These are phyloP conservation scores for Gallinago paraguaiae DNA, from an alignment of 2,113 vertebrate genomes.

Conservation along the genomic window DNA sequence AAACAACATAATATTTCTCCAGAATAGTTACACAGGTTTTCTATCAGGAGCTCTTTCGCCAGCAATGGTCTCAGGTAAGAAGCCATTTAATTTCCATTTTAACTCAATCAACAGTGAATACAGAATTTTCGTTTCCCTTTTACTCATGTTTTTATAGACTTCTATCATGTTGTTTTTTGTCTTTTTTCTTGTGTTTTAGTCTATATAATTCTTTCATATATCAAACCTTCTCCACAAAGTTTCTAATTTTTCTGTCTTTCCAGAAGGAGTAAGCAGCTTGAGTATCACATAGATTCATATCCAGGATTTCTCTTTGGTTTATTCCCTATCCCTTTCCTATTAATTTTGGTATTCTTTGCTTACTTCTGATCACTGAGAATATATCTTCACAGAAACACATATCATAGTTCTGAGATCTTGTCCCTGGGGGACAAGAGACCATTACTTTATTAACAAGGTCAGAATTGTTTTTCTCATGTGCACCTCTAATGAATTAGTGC, in stretches of 20 bases:
- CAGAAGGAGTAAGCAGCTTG: not conserved
- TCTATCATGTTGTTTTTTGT: rapidly evolving
- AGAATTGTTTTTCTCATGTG: not conserved
- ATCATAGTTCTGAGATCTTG: not conserved
- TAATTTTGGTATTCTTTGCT: not conserved
- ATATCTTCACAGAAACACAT: not conserved
- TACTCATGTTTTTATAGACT: not conserved
- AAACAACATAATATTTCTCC: not conserved
- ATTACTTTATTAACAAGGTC: conserved; percentile 13
- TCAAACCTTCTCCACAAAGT: not conserved
- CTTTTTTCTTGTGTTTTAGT: not conserved
- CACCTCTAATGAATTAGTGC: conserved; percentile 12
- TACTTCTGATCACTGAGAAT: not conserved
- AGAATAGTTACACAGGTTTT: not conserved
- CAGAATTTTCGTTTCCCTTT: not conserved
- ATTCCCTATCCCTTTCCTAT: not conserved
- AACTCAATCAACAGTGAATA: not conserved
- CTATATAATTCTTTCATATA: not conserved
- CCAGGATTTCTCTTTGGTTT: not conserved
- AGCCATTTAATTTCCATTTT: not conserved
- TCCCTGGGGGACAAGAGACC: not conserved
- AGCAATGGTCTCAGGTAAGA: not conserved
- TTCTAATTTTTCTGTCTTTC: not conserved
- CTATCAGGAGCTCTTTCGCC: not conserved
- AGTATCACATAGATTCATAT: not conserved